Evolutionary conservation across 2,797 vertebrate genomes (phyloP).

Genomic region (Sebastes trivittatus): DNA sequence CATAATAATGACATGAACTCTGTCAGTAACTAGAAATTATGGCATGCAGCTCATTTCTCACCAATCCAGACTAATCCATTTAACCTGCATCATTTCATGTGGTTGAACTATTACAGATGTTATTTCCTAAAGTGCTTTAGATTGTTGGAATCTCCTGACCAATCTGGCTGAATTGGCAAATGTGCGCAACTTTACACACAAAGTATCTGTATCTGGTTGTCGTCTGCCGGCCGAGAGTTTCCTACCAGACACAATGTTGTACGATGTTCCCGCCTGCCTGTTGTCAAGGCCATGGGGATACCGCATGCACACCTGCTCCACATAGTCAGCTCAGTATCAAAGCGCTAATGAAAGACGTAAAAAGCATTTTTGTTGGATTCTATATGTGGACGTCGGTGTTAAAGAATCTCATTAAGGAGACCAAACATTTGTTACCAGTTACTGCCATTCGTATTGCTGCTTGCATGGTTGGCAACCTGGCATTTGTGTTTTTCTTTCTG

Average conservation of each 20-base stretch:
- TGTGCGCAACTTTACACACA: background rate
- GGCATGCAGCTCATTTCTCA: background rate
- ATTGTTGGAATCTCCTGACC: background rate
- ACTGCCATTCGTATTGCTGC: slow-evolving; percentile 25
- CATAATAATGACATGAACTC: background rate
- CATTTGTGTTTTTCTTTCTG: background rate
- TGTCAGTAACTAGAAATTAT: background rate
- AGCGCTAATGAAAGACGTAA: background rate
- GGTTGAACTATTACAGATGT: background rate
- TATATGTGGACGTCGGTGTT: background rate
- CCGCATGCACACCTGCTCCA: background rate
- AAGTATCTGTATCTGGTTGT: background rate
- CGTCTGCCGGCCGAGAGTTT: background rate
- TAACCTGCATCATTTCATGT: background rate
- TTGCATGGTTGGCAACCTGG: background rate
- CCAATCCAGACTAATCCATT: background rate
- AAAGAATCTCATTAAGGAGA: slow-evolving; percentile 23
- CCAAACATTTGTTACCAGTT: slow-evolving; percentile 56
- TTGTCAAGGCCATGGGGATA: background rate
- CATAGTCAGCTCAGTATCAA: background rate
- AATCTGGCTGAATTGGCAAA: slow-evolving; percentile 12
- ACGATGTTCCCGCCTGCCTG: background rate
- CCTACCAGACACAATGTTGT: background rate
- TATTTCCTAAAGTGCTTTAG: background rate
- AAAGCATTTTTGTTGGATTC: slow-evolving; percentile 3